These are phyloP conservation scores for Quadriops clusia DNA, from an alignment of 2,888 invertebrate genomes.

Conservation along the genomic window DNA sequence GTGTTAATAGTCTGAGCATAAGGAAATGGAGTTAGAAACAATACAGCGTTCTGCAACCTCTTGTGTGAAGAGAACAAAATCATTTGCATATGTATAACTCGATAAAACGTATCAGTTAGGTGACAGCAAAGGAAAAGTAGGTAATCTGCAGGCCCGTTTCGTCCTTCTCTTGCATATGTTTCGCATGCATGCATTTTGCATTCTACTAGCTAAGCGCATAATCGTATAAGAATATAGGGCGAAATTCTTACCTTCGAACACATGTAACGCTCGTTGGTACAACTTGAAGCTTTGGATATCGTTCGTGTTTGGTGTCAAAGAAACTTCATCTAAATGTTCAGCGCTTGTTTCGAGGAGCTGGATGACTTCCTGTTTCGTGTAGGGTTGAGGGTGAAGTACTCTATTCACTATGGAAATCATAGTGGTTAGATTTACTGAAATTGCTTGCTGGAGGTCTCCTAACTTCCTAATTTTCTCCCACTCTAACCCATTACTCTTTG, in stretches of 20 bases:
- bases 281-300: constrained; percentile 60
- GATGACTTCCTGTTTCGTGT: constrained; percentile 57
- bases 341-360: constrained; percentile 45
- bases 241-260: constrained; percentile 61
- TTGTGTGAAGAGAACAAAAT: no score
- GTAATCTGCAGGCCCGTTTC: no score
- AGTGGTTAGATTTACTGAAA: constrained; percentile 50
- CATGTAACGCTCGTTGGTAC: constrained; percentile 78
- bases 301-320: constrained; percentile 53
- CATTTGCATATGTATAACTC: no score
- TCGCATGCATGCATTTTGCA: no score
- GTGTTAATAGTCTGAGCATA: no score
- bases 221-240: not conserved
- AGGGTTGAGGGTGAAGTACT: constrained; percentile 51
- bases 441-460: constrained; percentile 59
- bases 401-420: constrained; percentile 58
- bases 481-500: constrained; percentile 45
- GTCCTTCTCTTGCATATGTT: no score
- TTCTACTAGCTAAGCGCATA: not conserved
- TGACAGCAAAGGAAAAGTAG: no score
- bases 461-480: constrained; percentile 57
- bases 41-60: no score
- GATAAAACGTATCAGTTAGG: no score
- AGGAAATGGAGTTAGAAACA: no score
- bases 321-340: constrained; percentile 51